These are phyloP conservation scores for Drosophila vallismaia DNA, from an alignment of 2,888 invertebrate species.

Conservation along the genomic window DNA sequence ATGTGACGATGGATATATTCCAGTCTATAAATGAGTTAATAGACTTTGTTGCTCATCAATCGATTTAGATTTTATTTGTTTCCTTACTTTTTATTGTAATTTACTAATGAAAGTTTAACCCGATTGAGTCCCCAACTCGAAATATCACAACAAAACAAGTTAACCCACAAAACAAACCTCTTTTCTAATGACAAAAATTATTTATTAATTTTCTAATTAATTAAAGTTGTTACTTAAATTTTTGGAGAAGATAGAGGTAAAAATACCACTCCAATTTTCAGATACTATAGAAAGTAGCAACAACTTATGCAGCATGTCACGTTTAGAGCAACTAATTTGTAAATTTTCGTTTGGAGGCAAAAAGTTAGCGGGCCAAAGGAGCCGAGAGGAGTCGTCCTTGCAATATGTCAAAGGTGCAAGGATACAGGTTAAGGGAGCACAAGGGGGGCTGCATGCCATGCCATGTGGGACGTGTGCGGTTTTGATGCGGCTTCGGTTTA, in stretches of 20 bases:
- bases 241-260: constrained; percentile 38
- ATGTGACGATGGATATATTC: constrained; percentile 19
- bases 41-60: constrained; percentile 4
- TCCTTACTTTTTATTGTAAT: constrained; percentile 1
- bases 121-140: not conserved
- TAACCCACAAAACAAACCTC: constrained; percentile 18
- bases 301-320: constrained; percentile 64
- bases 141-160: not conserved
- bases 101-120: not conserved
- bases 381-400: constrained; percentile 9
- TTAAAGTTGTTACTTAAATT: constrained; percentile 55
- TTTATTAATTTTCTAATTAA: constrained; percentile 77
- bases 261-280: constrained; percentile 21
- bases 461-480: constrained; percentile 76
- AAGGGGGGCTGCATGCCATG: constrained; percentile 32
- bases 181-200: constrained; percentile 66
- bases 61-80: constrained; percentile 16
- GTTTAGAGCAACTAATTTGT: constrained; percentile 77
- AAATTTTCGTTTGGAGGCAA: constrained; percentile 64
- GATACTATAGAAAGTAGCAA: constrained; percentile 22
- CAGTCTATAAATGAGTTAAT: constrained; percentile 32
- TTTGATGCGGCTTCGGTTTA: constrained; percentile 69
- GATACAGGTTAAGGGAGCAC: not conserved
- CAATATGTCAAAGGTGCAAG: constrained; percentile 70
- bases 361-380: constrained; percentile 38